phyloP scores from a whole-genome alignment of 2,888 invertebrate genomes.

The Dicroscelio sp. region DNA sequence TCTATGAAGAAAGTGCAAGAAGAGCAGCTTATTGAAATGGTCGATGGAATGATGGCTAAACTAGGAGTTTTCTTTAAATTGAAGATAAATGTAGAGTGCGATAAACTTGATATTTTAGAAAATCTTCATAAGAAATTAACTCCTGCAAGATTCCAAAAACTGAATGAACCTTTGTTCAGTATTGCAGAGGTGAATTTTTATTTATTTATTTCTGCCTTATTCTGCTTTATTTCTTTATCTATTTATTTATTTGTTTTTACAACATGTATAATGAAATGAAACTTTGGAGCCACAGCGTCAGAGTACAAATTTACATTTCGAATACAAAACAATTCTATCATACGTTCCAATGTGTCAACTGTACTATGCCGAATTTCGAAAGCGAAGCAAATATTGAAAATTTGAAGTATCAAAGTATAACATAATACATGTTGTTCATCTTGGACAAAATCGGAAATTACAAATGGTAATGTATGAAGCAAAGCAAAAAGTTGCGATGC shows the following conservation, averaged over 20 bases:
- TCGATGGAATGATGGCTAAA: too few species aligned
- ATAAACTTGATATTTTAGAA: too few species aligned
- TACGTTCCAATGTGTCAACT: constrained; percentile 72
- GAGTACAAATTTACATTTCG: constrained; percentile 67
- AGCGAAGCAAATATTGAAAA: constrained; percentile 80
- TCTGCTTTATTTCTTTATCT: too few species aligned
- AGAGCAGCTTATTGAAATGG: too few species aligned
- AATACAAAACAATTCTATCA: constrained; percentile 77
- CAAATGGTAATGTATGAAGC: background rate
- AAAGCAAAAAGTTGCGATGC: background rate
- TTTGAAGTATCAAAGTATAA: constrained; percentile 74
- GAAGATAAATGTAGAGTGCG: too few species aligned
- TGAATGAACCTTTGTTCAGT: too few species aligned
- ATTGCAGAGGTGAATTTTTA: too few species aligned
- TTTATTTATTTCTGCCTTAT: too few species aligned
- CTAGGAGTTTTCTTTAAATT: too few species aligned
- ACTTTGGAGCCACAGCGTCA: constrained; percentile 70
- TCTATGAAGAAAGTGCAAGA: too few species aligned
- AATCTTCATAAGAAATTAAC: too few species aligned
- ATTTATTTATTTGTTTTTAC: constrained; percentile 60
- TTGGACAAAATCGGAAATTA: background rate
- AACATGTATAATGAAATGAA: constrained; percentile 78
- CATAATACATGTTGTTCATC: constrained; percentile 46
- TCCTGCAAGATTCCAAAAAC: too few species aligned
- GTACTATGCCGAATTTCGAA: constrained; percentile 75